These are phyloP conservation scores for Isichthys henryi DNA, from an alignment of 2,113 vertebrate genomes.

Conservation along the genomic window DNA sequence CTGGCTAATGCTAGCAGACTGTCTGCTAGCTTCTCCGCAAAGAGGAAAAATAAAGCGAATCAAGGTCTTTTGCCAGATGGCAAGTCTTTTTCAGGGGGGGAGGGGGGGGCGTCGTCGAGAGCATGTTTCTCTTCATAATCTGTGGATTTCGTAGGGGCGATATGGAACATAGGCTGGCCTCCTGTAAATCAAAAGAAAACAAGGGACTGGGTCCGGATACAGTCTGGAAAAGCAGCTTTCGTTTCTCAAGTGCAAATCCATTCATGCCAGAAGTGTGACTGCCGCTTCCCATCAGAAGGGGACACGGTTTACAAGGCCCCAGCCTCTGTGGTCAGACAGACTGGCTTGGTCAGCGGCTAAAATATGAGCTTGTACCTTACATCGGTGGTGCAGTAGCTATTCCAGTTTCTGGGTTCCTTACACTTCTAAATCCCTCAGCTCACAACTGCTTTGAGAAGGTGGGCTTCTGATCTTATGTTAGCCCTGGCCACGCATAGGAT, in stretches of 20 bases:
- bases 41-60: neutral
- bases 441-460: neutral
- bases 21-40: constrained; percentile 21
- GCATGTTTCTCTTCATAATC: neutral
- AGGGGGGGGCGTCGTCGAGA: neutral
- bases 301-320: neutral
- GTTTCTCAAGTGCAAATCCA: neutral
- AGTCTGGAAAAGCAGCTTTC: neutral
- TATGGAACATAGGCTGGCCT: constrained; percentile 1
- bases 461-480: neutral
- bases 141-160: constrained; percentile 23
- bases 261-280: neutral
- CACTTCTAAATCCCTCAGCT: neutral
- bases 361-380: neutral
- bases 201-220: constrained; percentile 9
- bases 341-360: neutral
- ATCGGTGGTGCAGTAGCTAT: neutral
- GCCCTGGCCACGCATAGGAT: neutral
- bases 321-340: neutral
- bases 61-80: neutral
- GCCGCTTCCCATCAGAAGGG: neutral
- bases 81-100: neutral
- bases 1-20: constrained; percentile 6
- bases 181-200: constrained; percentile 36
- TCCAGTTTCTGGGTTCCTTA: neutral